Evolutionary conservation across 2,797 vertebrate species (phyloP).

Genomic region (Cyprinodon diabolis): DNA sequence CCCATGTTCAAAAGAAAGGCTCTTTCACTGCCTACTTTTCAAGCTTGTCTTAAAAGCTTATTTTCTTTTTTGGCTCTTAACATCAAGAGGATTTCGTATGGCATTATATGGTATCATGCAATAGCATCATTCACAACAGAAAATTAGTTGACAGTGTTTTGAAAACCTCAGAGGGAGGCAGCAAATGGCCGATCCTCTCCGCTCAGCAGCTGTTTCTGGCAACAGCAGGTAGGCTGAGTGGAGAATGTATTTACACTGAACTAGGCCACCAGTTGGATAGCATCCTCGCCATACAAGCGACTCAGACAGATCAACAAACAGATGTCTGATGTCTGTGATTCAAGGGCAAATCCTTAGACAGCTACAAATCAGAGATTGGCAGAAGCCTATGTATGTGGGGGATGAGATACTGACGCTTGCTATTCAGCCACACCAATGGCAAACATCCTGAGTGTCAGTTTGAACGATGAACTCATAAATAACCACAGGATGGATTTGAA

Average conservation of each 20-base stretch:
- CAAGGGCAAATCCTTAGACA: conserved; percentile 65
- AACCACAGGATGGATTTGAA: not conserved
- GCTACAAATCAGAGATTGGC: conserved; percentile 60
- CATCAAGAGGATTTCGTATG: not conserved
- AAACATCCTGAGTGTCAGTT: not conserved
- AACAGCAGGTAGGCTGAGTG: conserved; percentile 60
- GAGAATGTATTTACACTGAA: conserved; percentile 67
- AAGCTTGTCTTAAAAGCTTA: no score
- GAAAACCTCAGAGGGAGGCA: conserved; percentile 51
- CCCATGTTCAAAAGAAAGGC: no score
- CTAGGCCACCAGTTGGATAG: conserved; percentile 64
- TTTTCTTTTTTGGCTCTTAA: no score
- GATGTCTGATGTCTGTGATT: conserved; percentile 50
- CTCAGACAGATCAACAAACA: conserved; percentile 63
- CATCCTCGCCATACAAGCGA: conserved; percentile 49
- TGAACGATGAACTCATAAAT: not conserved
- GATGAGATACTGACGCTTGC: conserved; percentile 38
- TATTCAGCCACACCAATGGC: conserved; percentile 2
- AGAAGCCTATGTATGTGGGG: conserved; percentile 42
- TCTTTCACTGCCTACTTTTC: no score
- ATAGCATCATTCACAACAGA: conserved; percentile 34
- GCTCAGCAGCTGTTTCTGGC: conserved; percentile 66
- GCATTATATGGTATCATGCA: conserved; percentile 19
- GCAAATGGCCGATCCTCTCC: conserved; percentile 49
- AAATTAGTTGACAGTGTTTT: conserved; percentile 50